These are phyloP conservation scores for Netelia virgata DNA, from an alignment of 2,888 invertebrate species.

Conservation along the genomic window DNA sequence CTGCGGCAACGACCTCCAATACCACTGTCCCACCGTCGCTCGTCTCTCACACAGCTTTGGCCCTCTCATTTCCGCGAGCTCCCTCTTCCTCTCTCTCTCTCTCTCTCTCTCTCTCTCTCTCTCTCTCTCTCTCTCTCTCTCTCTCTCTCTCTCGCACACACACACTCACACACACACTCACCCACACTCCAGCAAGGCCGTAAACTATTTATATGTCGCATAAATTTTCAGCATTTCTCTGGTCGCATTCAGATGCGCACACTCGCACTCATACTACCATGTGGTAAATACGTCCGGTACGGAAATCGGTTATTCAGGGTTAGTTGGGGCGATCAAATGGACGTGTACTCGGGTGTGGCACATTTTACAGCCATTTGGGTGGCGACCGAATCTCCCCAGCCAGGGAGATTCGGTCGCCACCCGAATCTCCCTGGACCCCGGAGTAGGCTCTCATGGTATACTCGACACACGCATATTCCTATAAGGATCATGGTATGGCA, in stretches of 20 bases:
- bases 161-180: not conserved
- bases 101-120: constrained; percentile 21
- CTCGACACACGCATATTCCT: not conserved
- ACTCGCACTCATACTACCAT: not conserved
- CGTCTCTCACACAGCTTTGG: constrained; percentile 56
- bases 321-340: constrained; percentile 21
- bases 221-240: constrained; percentile 74
- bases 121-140: not conserved
- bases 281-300: constrained; percentile 28
- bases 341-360: constrained; percentile 15
- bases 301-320: constrained; percentile 53
- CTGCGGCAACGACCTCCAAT: constrained; percentile 62
- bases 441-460: not conserved
- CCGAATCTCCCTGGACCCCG: constrained; percentile 8
- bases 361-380: constrained; percentile 25
- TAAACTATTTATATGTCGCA: constrained; percentile 78
- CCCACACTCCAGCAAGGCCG: constrained; percentile 64
- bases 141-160: no score
- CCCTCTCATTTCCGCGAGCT: constrained; percentile 48
- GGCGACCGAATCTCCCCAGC: no score
- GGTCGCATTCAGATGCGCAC: constrained; percentile 29
- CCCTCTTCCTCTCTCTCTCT: no score
- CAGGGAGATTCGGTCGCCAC: constrained; percentile 2
- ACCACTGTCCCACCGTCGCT: constrained; percentile 23
- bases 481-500: constrained; percentile 7